Evolutionary conservation across 2,888 invertebrate genomes (phyloP).

Genomic region (Acholoe squamosa): DNA sequence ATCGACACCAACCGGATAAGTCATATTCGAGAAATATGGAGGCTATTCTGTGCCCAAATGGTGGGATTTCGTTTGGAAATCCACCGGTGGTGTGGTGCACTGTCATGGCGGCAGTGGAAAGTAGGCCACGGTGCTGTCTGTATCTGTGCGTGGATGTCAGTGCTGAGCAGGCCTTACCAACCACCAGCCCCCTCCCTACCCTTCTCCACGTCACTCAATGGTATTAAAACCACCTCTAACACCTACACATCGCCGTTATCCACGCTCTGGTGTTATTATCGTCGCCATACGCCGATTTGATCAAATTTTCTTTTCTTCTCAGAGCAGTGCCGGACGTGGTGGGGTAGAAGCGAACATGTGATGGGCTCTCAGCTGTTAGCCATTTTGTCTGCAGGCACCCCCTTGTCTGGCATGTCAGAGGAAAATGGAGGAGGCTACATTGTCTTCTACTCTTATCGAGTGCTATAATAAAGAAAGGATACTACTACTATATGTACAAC

Average conservation of each 20-base stretch:
- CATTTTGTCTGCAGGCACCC: constrained; percentile 28
- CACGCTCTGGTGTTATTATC: neutral
- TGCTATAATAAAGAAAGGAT: too few relatives aligned
- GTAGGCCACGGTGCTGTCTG: constrained; percentile 34
- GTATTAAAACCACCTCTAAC: neutral
- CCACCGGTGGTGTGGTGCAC: neutral
- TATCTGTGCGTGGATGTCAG: neutral
- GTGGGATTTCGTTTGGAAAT: constrained; percentile 28
- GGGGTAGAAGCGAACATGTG: neutral
- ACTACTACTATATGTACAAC: too few relatives aligned
- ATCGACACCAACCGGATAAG: neutral
- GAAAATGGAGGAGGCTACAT: too few relatives aligned
- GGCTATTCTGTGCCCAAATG: neutral
- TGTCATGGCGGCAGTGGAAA: constrained; percentile 42
- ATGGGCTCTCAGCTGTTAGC: neutral
- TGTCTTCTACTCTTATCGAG: too few relatives aligned
- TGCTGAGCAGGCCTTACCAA: neutral
- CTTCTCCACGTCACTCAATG: neutral
- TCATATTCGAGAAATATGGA: neutral
- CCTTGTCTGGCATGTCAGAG: neutral
- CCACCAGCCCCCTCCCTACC: neutral
- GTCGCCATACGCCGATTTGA: neutral
- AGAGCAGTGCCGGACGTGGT: neutral
- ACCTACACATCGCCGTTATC: neutral
- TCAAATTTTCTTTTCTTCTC: constrained; percentile 18